Evolutionary conservation across 2,113 vertebrate genomes (phyloP).

Genomic region (Oophaga pumilio): DNA sequence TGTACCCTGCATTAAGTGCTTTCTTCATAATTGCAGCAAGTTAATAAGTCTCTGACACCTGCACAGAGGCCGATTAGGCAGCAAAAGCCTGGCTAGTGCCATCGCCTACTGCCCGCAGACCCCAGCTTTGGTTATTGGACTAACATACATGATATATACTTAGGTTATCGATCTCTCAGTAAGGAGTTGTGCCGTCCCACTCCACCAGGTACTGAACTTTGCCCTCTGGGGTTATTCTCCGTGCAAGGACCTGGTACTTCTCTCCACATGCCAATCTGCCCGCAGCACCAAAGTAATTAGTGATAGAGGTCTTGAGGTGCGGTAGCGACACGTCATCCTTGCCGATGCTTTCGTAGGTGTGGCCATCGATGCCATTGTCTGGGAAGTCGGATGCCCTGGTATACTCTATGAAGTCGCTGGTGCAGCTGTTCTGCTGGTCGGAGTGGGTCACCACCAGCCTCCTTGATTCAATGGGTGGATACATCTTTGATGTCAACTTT

Average conservation of each 20-base stretch:
- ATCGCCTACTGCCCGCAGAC: background rate
- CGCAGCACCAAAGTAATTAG: slow-evolving; percentile 87
- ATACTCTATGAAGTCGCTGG: slow-evolving; percentile 69
- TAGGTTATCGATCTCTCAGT: slow-evolving; percentile 69
- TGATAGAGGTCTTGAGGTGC: slow-evolving; percentile 93
- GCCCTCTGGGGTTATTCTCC: slow-evolving; percentile 86
- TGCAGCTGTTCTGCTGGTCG: slow-evolving; percentile 54
- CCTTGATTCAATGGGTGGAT: slow-evolving; percentile 73
- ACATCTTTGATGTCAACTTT: slow-evolving; percentile 80
- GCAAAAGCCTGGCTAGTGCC: background rate
- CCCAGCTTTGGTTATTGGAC: slow-evolving; percentile 19
- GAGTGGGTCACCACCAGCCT: slow-evolving; percentile 66
- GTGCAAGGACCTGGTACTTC: slow-evolving; percentile 90
- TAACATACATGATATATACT: background rate
- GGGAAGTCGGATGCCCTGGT: slow-evolving; percentile 67
- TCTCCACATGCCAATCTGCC: slow-evolving; percentile 89
- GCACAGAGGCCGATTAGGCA: background rate
- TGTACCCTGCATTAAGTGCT: slow-evolving; percentile 48
- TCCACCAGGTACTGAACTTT: slow-evolving; percentile 94
- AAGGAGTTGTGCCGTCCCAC: slow-evolving; percentile 93
- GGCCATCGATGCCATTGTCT: slow-evolving; percentile 75
- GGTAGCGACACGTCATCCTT: slow-evolving; percentile 84
- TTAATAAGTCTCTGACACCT: background rate
- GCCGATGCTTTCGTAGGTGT: slow-evolving; percentile 84
- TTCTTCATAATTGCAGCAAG: slow-evolving; percentile 5